A percentile compares a stretch with the other conserved stretches of the same genome.
Conservation (phyloP, 1,140 invertebrate species). For the Drosophila subpulchrella region DNA sequence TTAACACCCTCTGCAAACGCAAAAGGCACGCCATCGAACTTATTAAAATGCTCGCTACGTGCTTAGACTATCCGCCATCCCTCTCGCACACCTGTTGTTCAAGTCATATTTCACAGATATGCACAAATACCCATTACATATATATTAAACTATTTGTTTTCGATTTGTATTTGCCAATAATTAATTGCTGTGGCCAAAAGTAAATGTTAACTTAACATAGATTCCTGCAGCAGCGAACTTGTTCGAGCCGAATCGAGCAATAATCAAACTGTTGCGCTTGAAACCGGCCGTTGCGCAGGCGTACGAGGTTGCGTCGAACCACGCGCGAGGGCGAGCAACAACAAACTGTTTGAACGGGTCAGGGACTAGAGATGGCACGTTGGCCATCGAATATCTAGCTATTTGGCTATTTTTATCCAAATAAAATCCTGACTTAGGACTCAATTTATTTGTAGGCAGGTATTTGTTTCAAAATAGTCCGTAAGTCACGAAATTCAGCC, state of each 20-base stretch:
- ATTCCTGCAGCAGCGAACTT: neutral
- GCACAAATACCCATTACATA: neutral
- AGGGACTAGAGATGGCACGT: constrained; percentile 15
- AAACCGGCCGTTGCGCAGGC: constrained; percentile 12
- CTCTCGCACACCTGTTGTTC: too few relatives aligned
- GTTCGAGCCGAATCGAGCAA: neutral
- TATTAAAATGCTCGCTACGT: constrained; percentile 64
- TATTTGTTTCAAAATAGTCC: too few relatives aligned
- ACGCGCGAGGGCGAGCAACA: constrained; percentile 16
- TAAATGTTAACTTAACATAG: constrained; percentile 26
- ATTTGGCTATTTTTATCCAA: neutral
- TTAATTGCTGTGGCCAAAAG: neutral
- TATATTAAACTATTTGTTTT: neutral
- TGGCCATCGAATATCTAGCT: neutral
- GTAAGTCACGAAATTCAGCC: too few relatives aligned
- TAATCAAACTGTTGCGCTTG: constrained; percentile 43
- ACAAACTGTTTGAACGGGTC: constrained; percentile 34
- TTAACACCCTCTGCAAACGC: neutral
- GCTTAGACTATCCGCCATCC: constrained; percentile 2
- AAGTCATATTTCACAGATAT: too few relatives aligned
- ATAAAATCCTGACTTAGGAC: too few relatives aligned
- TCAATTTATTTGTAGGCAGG: too few relatives aligned
- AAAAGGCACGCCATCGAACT: constrained; percentile 32
- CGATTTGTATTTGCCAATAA: neutral
- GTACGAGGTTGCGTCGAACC: constrained; percentile 4